Base-by-base conservation (phyloP, 2,888 invertebrate species). In the Callimorpha dominula region DNA sequence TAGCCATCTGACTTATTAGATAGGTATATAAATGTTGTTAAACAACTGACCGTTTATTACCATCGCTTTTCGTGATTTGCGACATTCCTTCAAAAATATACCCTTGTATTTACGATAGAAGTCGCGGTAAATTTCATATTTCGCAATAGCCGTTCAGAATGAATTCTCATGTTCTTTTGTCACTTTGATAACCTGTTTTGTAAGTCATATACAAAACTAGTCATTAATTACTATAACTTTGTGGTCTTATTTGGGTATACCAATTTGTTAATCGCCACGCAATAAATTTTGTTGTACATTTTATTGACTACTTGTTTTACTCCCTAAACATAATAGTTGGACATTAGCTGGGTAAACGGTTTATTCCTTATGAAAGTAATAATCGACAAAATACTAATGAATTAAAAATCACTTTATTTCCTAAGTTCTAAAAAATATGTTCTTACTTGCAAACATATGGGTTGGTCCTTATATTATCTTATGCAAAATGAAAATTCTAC, bases 1-100 rank as follows among this genome's bases (percentile, higher is more conserved):
- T 81, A 73, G 79, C 77, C 74, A 81, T 81, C 83, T 81, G 65
- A 57, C 74, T 83, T 85, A 86, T 83, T 81, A 79, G 79, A 76
- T 77, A 79, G 79, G 75, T 77, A 71, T 73, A 81, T 85, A 81
- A 81, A 81, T 80, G 74, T 82, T 78, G 64, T 77, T 81, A 82
- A 76, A 84, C 78, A 78, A 83, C 75, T 66, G 71, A 77, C 65
- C 68, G 78, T 87, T 81, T 79, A 81, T 78, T 80, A 68, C 78
- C 65, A 64, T 68, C 60, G 71, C 73, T 72, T 76, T 50, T 42
- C 57, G 20, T 66, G 63, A 76, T 79, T 69, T 62, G 67, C 31
- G 65, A 31, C 64, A 73, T 79, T 82, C 65, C 74, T 52, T 76
- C 66, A 73, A 78, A 78, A 46, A 80, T 73, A 72, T 75, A 74